Evolutionary conservation across 1,140 invertebrate genomes (phyloP).

Genomic region (Apis dorsata): DNA sequence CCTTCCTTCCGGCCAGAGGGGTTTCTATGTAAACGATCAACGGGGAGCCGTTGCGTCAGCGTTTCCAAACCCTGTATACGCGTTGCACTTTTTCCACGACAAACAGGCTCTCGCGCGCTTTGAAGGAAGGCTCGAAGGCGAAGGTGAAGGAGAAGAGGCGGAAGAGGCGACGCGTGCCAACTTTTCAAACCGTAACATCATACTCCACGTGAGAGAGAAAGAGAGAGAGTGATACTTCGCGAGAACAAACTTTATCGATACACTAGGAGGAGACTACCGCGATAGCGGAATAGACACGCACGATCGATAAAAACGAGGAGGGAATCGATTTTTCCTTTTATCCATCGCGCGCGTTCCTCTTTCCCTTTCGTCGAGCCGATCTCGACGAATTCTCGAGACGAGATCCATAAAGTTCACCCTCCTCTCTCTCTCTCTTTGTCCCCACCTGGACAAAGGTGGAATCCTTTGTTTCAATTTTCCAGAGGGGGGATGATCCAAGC

Average conservation of each 20-base stretch:
- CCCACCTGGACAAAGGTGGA: neutral
- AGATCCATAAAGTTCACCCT: conserved; percentile 33
- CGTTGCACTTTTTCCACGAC: conserved; percentile 54
- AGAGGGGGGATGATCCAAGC: neutral
- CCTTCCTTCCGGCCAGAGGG: conserved; percentile 27
- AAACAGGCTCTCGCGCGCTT: neutral
- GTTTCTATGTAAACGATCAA: conserved; percentile 61
- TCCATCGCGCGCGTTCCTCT: neutral
- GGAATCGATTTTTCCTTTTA: neutral
- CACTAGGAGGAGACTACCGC: conserved; percentile 16
- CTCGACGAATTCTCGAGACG: conserved; percentile 31
- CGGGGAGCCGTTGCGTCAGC: conserved; percentile 48
- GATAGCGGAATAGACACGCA: conserved; percentile 44
- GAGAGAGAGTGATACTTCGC: no score
- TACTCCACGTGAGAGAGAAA: neutral
- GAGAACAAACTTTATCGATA: neutral
- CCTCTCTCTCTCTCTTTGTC: no score
- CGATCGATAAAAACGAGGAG: conserved; percentile 26
- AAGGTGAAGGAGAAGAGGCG: conserved; percentile 29
- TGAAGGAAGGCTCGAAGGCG: conserved; percentile 10
- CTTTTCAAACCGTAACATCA: conserved; percentile 3
- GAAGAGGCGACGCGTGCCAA: conserved; percentile 34
- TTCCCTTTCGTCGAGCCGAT: conserved; percentile 18
- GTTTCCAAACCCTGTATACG: conserved; percentile 31
- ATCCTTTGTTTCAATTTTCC: conserved; percentile 53